Evolutionary conservation across 2,797 vertebrate species (phyloP).

Genomic region (Microhierax caerulescens): DNA sequence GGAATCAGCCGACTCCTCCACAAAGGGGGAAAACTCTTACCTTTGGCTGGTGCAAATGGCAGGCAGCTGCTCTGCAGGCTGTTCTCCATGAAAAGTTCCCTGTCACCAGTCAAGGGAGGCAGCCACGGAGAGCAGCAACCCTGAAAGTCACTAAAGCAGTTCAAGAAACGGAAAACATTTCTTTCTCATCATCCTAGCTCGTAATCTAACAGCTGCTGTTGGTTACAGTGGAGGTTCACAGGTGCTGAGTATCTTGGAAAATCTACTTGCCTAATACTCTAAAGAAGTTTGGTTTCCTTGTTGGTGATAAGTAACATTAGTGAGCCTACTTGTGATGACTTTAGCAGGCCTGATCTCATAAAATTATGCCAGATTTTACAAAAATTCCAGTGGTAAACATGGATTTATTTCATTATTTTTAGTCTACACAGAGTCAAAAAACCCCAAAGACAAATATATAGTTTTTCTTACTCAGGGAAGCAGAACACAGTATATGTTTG

Average conservation of each 20-base stretch:
- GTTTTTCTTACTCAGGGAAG: neutral
- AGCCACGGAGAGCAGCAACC: neutral
- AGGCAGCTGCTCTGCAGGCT: neutral
- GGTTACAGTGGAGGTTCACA: neutral
- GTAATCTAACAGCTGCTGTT: neutral
- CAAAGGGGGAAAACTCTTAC: neutral
- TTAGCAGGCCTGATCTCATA: neutral
- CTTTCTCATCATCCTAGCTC: neutral
- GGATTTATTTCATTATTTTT: too few species aligned
- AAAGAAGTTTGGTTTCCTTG: neutral
- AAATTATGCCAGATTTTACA: neutral
- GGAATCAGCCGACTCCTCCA: neutral
- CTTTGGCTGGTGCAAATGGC: fast-evolving
- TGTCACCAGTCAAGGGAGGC: neutral
- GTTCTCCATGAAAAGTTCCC: neutral
- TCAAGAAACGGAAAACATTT: neutral
- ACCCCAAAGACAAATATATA: neutral
- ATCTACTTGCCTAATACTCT: neutral
- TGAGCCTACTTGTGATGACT: neutral
- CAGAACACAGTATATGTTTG: neutral
- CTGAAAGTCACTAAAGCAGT: neutral
- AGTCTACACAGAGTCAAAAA: neutral
- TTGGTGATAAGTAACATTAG: neutral
- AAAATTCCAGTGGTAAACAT: neutral
- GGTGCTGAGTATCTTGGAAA: neutral